Base-by-base conservation (phyloP, 2,888 invertebrate genomes). In the Desoria tigrina region DNA sequence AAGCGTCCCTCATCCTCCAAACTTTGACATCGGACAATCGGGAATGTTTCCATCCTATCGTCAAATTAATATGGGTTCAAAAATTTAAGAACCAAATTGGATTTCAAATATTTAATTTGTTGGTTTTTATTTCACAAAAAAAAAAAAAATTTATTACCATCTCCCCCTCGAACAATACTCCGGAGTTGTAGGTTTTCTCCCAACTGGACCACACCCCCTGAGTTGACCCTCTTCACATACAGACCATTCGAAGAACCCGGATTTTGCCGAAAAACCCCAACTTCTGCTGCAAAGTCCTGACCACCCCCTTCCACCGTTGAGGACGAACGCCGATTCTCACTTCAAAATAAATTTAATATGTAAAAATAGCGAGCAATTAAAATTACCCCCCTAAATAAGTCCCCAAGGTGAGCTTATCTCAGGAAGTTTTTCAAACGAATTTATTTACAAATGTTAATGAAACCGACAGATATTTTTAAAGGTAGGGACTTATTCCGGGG, bases 271-370 rank as follows among this genome's bases (percentile, higher is more conserved):
- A 76, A 76, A 21, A 76, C 69, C 1, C 74, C 76, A 1, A 76
- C 73, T 57, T 76, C 76, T 7, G 74, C 74, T 16, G 72, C 74
- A 61, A 76, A 76, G 18, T 74, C 74, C 51, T 75, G 74, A 14
- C 61, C 60, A 3, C 74, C 74, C 14, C 76, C 76, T 60, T 72
- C 74, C 6, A 75, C 76, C 1, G 74, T 74, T 4, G 74, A 74
- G 2, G 74, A 73, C 2, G 74, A 74, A 2, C 71, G 70, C 16
- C 76, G 65, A 53, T 66, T 68, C 18, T 72, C 69, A 57, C 72
- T 72, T 28, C 11, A 32, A 28, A 39, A 39, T n/a, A 42, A 50
- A 9, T 50, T 50, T 50, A 14, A 50, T 50, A n/a, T 7, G 18
- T 18, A n/a, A 50, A 39, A 61, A 54, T 18, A 42, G 7, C 50